Conservation (phyloP, 2,888 invertebrate species). For the Emmelina monodactyla region DNA sequence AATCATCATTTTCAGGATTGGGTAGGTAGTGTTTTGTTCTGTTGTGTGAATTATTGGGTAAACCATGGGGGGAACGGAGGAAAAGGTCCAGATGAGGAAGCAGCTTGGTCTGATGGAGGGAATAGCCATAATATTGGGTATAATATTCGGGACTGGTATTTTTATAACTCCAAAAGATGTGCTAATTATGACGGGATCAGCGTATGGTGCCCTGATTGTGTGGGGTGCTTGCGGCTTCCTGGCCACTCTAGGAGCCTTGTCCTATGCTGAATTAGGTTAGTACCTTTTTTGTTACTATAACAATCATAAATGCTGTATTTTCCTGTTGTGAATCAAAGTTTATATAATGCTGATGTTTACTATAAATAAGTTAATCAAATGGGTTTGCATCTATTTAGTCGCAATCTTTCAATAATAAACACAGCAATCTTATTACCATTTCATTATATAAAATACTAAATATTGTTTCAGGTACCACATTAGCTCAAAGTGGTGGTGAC, state of each 20-base stretch:
- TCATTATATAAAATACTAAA: background rate
- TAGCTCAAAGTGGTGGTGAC: slow-evolving; percentile 95
- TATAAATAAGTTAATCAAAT: too few relatives aligned
- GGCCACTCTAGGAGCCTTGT: slow-evolving; percentile 93
- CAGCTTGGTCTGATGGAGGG: slow-evolving; percentile 90
- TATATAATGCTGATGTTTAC: too few relatives aligned
- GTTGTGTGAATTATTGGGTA: too few relatives aligned
- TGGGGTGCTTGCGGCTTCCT: slow-evolving; percentile 90
- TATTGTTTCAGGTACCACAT: slow-evolving; percentile 65
- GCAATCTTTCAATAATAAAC: too few relatives aligned
- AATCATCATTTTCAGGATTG: too few relatives aligned
- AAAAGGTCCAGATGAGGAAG: slow-evolving; percentile 82
- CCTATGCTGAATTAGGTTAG: slow-evolving; percentile 93
- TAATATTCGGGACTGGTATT: slow-evolving; percentile 95
- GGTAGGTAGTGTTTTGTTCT: too few relatives aligned
- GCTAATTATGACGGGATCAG: slow-evolving; percentile 86
- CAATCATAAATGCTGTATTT: background rate
- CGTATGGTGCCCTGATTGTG: slow-evolving; percentile 85
- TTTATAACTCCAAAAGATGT: slow-evolving; percentile 97
- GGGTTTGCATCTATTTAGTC: too few relatives aligned
- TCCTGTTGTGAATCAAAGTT: background rate
- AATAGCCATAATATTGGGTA: slow-evolving; percentile 92
- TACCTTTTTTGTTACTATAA: slow-evolving; percentile 7
- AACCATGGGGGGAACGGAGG: too few relatives aligned
- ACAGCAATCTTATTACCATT: too few relatives aligned